Evolutionary conservation across 2,113 vertebrate species (phyloP).

Genomic region (Etheostoma spectabile): DNA sequence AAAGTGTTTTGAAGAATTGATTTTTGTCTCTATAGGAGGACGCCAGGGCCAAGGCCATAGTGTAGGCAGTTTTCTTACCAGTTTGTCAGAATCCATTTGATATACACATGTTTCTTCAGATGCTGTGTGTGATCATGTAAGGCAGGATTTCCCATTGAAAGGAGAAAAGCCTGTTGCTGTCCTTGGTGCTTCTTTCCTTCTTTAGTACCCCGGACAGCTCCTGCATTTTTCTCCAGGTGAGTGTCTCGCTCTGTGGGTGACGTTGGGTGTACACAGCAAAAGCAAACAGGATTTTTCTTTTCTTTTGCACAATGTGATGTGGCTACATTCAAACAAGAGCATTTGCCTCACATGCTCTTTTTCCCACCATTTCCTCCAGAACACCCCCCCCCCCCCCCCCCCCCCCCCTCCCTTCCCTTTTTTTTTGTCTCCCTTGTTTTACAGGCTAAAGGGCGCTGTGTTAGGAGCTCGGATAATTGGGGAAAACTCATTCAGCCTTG

Average conservation of each 20-base stretch:
- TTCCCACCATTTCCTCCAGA: slow-evolving; percentile 61
- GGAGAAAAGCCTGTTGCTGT: slow-evolving; percentile 53
- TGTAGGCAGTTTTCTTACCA: not conserved
- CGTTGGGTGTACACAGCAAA: slow-evolving; percentile 23
- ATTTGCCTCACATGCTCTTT: slow-evolving; percentile 62
- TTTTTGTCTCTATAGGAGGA: not conserved
- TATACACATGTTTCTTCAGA: not conserved
- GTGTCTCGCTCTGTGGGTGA: slow-evolving; percentile 22
- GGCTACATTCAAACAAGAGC: slow-evolving; percentile 52
- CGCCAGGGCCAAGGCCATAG: not conserved
- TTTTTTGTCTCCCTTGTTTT: not conserved
- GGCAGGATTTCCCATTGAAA: not conserved
- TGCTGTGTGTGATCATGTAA: not conserved
- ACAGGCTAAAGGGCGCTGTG: slow-evolving; percentile 17
- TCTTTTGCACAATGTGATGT: slow-evolving; percentile 28
- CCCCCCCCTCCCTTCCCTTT: accelerated
- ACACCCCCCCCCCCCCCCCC: accelerated
- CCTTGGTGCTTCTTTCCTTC: slow-evolving; percentile 58
- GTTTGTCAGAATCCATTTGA: slow-evolving; percentile 4
- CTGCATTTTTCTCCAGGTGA: slow-evolving; percentile 57
- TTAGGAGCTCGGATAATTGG: slow-evolving; percentile 33
- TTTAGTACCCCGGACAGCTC: slow-evolving; percentile 80
- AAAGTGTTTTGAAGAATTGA: not conserved
- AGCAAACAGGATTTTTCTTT: slow-evolving; percentile 47
- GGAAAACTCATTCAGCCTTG: slow-evolving; percentile 28